Conservation (phyloP, 1,140 invertebrate genomes). For the Uloborus diversus region DNA sequence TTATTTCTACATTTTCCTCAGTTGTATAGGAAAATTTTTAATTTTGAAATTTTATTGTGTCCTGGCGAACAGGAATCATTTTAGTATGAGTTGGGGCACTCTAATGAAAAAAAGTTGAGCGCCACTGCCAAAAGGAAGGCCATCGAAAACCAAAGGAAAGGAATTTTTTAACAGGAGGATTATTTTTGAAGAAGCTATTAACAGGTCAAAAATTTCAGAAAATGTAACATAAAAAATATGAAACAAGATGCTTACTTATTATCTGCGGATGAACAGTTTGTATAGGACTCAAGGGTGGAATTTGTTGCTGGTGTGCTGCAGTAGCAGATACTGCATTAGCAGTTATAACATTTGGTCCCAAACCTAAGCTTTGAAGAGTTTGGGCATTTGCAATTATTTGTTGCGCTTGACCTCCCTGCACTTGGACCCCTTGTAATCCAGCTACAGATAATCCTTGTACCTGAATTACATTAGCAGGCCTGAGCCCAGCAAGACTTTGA, state of each 20-base stretch:
- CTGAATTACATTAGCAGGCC: constrained; percentile 60
- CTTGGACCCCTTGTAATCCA: constrained; percentile 63
- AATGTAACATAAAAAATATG: no score
- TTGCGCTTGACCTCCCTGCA: constrained; percentile 63
- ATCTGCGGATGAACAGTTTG: constrained; percentile 64
- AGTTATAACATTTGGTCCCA: constrained; percentile 58
- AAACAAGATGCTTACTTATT: constrained; percentile 61
- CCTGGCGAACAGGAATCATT: no score
- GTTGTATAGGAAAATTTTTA: no score
- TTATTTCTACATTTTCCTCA: no score
- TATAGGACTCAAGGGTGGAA: constrained; percentile 62
- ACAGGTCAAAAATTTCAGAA: neutral
- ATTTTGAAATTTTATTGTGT: no score
- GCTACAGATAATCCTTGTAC: constrained; percentile 58
- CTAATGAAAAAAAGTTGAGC: no score
- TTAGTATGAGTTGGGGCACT: no score
- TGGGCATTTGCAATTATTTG: constrained; percentile 62
- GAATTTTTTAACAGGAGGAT: no score
- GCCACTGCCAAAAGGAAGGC: no score
- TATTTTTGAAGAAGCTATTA: neutral
- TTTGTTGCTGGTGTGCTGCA: constrained; percentile 57
- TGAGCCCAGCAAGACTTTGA: constrained; percentile 56
- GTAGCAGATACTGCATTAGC: constrained; percentile 58
- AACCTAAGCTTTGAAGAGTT: constrained; percentile 61
- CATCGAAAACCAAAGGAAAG: no score